Base-by-base conservation (phyloP, 2,797 vertebrate species). In the Sebastes aleutianus region DNA sequence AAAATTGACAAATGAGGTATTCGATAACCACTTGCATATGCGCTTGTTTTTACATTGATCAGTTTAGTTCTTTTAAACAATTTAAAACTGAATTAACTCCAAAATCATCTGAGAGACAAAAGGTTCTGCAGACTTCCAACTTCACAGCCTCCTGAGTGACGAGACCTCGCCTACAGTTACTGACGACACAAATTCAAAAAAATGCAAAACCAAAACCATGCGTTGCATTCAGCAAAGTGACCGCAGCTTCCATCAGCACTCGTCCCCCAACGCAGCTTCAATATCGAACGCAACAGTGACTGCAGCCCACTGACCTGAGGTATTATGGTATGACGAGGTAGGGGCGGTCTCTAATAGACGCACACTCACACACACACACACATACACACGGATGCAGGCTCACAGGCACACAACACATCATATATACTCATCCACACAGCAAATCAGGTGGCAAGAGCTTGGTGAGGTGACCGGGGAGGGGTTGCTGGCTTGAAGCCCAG, bases 1-100 rank as follows among this genome's bases (percentile, higher is more conserved):
- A 91, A 92, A 92, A 91, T 90, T 91, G 91, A 95, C 91, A 95
- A 95, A 95, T 94, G 93, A 95, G 94, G 95, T 96, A 95, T 94
- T 94, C 86, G 58, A 95, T 92, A 32, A 32, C 31, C 93, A 94
- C 91, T 95, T 96, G 92, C 94, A 95, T 95, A 95, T 94, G 92
- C 90, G 91, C 90, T 85, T 94, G 93, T 80, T 92, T 94, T 89
- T 89, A 95, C 92, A 94, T 89, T 94, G 89, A 94, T 94, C 90
- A 92, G 90, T 91, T 93, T 95, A 91, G 88, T 88, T 91, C n/a
- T 58, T 53, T 68, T 87, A 89, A 88, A 89, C 90, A 91, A 88
- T 91, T 93, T 87, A 85, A 94, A 94, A 90, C 88, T 92, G 84
- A 93, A 92, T 93, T 82, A 93, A 92, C 80, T 92, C 89, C 81